Evolutionary conservation across 1,140 invertebrate species (phyloP), one percentile per base, ranked within the genome.

Genomic region (Drosophila murphyi): DNA sequence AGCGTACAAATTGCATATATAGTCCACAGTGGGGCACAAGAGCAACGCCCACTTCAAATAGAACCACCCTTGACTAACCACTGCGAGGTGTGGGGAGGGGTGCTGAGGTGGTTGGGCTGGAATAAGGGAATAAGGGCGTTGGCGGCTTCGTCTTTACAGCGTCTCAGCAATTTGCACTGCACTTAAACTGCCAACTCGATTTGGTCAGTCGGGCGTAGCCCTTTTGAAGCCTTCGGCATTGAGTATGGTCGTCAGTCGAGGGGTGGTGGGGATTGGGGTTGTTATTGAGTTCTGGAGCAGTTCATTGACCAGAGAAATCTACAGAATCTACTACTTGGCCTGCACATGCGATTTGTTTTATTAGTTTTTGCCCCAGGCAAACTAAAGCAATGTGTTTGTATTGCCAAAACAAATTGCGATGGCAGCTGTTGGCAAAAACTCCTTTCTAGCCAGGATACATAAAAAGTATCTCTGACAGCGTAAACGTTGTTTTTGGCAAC

Each of bases 291-390:
- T 43, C 43, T 65, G 60, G 55, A 35, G 57, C 29, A 54, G 82
- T 86, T 86, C 82, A 88, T 79, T 88, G 82, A 88, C 83, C 82
- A 76, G 67, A n/a, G 35, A 74, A 72, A 85, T 83, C 73, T 59
- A 80, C 31, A 62, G 54, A 63, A 63, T 59, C 63, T 59, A 59
- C 59, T 75, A 43, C 67, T 81, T 83, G 81, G 81, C 78, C 6
- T 71, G 81, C 81, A 88, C 83, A 88, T 86, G 82, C 79, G 83
- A 88, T 86, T 88, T 86, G 83, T 86, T 86, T 88, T 86, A 86
- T 86, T 88, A 88, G 83, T 86, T 82, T 87, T 79, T 63, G 45
- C 47, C 31, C 10, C 39, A n/a, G 39, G 10, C n/a, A 47, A 35
- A 50, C 45, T 54, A 39, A 63, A 62, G 45, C 68, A 63, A 60